phyloP scores from a whole-genome alignment of 2,888 invertebrate species.

The Cephus runcator region DNA sequence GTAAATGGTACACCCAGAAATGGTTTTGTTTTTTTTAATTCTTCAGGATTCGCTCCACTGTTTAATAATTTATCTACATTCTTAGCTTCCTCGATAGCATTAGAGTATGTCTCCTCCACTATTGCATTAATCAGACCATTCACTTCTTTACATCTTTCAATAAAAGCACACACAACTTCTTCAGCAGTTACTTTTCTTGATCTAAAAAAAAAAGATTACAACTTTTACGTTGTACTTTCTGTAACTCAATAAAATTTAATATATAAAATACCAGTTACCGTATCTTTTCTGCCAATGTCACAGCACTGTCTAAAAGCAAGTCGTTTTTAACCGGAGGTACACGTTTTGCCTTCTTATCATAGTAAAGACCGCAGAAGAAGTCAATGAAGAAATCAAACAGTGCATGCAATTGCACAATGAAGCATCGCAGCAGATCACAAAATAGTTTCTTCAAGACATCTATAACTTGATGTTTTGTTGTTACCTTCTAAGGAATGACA shows the following conservation, averaged over 20 bases:
- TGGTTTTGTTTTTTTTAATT: conserved; percentile 77
- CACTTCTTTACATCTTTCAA: conserved; percentile 80
- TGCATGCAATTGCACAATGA: conserved; percentile 49
- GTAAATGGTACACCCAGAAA: conserved; percentile 94
- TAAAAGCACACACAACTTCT: conserved; percentile 78
- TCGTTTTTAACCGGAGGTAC: conserved; percentile 63
- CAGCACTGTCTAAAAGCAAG: conserved; percentile 73
- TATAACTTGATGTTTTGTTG: not conserved
- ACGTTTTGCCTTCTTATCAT: conserved; percentile 57
- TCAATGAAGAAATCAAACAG: conserved; percentile 66
- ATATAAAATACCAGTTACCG: conserved; percentile 59
- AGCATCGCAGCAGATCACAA: conserved; percentile 39
- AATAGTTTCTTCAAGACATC: conserved; percentile 32
- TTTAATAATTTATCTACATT: conserved; percentile 77
- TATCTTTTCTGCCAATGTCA: conserved; percentile 75
- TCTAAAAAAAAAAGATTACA: conserved; percentile 32
- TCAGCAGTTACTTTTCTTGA: conserved; percentile 73
- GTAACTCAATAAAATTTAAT: too few species aligned
- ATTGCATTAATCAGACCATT: conserved; percentile 85
- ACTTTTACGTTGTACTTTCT: not conserved
- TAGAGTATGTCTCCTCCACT: conserved; percentile 82
- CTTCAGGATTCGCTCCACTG: conserved; percentile 67
- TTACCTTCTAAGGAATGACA: not conserved
- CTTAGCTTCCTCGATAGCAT: conserved; percentile 82
- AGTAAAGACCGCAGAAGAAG: conserved; percentile 64